Base-by-base conservation (phyloP, 1,140 invertebrate genomes). In the Drosophila seguyi region DNA sequence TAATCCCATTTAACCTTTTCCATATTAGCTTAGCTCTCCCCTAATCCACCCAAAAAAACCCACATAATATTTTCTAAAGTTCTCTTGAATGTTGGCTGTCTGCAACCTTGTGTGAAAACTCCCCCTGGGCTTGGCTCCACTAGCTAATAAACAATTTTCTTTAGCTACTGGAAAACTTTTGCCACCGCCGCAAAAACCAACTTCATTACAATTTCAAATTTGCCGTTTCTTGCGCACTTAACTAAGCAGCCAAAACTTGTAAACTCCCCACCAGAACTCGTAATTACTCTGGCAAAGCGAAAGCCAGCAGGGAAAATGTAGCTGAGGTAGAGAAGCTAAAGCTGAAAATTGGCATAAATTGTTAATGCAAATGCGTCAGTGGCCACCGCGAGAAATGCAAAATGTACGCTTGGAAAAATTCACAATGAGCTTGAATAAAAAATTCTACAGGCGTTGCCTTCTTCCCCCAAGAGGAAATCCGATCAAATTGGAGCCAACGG, bases 191-290 rank as follows among this genome's bases (percentile, higher is more conserved):
- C 52, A 72, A 44, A 77, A 81, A 75, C 79, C 53, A 69, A 78
- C 62, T 75, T 82, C 75, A 82, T 82, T 82, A 83, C 56, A 82
- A 82, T 82, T 82, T 75, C 75, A 82, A 82, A 82, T 82, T 82
- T 62, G 14, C 50, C 41, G 57, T 82, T 82, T 82, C 79, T 74
- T 78, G 55, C 38, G 41, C 68, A 42, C 68, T 63, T 48, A 82
- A 52, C 66, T 48, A 31, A 55, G 75, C 69, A 74, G 57, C 67
- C 52, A 22, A 72, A 78, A 63, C 57, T 58, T 58, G 59, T 60
- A 67, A 55, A 65, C 44, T 69, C 58, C 58, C 78, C 55, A 31
- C 62, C 66, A 38, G 52, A 62, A 62, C 47, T 74, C 34, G 80
- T 83, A 83, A 82, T 82, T 82, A 75, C 80, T 69, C 60, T 38